These are phyloP conservation scores for Sciurus carolinensis DNA, from an alignment of 2,797 vertebrate species.

Conservation along the genomic window DNA sequence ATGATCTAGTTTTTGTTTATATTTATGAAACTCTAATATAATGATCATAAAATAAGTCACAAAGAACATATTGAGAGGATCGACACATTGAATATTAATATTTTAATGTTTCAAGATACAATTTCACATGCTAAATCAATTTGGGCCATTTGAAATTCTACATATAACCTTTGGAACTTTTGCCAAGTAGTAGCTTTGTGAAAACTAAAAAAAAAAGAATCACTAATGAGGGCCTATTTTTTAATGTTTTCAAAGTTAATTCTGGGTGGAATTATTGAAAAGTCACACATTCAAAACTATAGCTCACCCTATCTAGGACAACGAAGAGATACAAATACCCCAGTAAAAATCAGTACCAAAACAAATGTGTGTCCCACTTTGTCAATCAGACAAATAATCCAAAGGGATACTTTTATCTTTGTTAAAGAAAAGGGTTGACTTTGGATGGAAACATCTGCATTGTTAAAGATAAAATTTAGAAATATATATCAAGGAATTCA, in stretches of 20 bases:
- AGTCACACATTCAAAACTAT: conserved; percentile 10
- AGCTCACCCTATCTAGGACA: not conserved
- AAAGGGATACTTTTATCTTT: conserved; percentile 54
- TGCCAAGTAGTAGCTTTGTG: not conserved
- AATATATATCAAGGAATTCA: conserved; percentile 24
- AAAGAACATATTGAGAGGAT: not conserved
- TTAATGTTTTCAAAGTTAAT: conserved; percentile 47
- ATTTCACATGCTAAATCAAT: conserved; percentile 13
- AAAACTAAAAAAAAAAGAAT: not conserved
- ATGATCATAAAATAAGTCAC: conserved; percentile 13
- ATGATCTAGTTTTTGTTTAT: not conserved
- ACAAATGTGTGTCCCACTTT: not conserved
- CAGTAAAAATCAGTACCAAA: conserved; percentile 33
- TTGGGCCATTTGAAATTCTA: not conserved
- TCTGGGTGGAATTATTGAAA: conserved; percentile 38
- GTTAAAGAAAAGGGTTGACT: not conserved
- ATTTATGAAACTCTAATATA: not conserved
- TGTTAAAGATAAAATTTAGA: conserved; percentile 64
- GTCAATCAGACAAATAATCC: conserved; percentile 28
- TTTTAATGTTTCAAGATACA: not conserved
- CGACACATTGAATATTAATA: not conserved
- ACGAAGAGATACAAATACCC: not conserved
- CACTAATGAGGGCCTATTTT: not conserved
- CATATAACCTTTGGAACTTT: conserved; percentile 21
- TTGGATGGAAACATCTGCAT: conserved; percentile 35